Evolutionary conservation across 2,113 vertebrate species (phyloP).

Genomic region (Ceyx melanurus): DNA sequence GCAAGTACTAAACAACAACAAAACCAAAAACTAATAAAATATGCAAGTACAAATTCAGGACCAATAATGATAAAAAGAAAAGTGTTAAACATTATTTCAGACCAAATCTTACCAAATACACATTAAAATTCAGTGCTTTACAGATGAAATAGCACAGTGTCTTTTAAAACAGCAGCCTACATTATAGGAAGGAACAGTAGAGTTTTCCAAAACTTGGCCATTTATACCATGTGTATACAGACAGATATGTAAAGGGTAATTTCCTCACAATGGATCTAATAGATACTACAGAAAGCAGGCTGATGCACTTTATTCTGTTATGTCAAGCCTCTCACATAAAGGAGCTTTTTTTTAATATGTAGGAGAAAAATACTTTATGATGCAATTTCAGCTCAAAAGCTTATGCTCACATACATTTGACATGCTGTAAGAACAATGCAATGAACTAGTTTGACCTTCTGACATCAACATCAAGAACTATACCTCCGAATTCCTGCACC

Average conservation of each 20-base stretch:
- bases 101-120: slow-evolving; percentile 33
- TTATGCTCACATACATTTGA: neutral
- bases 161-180: neutral
- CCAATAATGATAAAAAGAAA: slow-evolving; percentile 9
- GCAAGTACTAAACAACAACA: slow-evolving; percentile 6
- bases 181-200: neutral
- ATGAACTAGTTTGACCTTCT: neutral
- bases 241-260: slow-evolving; percentile 32
- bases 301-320: neutral
- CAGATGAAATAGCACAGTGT: neutral
- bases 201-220: slow-evolving; percentile 8
- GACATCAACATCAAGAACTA: neutral
- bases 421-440: neutral
- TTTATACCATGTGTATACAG: slow-evolving; percentile 2
- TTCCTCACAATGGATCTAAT: slow-evolving; percentile 39
- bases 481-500: neutral
- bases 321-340: neutral
- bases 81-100: neutral
- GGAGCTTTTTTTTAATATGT: neutral
- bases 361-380: neutral
- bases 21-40: slow-evolving; percentile 11
- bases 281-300: neutral
- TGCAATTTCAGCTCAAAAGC: neutral
- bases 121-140: slow-evolving; percentile 25
- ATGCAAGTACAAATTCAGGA: slow-evolving; percentile 40